Evolutionary conservation across 2,797 vertebrate genomes (phyloP), one percentile per base, ranked within the genome.

Genomic region (Molossus molossus): DNA sequence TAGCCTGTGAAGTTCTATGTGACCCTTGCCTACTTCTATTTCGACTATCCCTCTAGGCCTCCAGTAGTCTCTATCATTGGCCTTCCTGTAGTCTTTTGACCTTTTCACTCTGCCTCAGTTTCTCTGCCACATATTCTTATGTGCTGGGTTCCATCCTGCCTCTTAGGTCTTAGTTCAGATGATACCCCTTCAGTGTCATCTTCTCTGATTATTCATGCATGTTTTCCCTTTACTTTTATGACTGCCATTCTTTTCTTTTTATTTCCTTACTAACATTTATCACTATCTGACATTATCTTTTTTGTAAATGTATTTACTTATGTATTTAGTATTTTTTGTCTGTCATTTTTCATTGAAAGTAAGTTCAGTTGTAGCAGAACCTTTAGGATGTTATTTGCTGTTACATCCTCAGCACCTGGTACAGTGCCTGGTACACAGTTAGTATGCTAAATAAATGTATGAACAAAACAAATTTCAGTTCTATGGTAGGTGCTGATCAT

Each of bases 301-400:
- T 83, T 37, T 81, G 80, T 77, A 70, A 79, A 21, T 62, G 8
- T 20, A 27, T n/a, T 70, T 86, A 69, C 6, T 83, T 37, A 40
- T n/a, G 29, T 55, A 37, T 87, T 70, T 73, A 48, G 79, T 93
- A 58, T 70, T 95, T 87, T 93, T 83, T 83, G 45, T 70, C 25
- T 50, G 62, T 86, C 0, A n/a, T 96, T 53, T 90, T 23, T 94
- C 45, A 45, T 21, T 64, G 72, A 87, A 72, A 58, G 8, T 80
- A 76, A n/a, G 12, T 80, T 83, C 21, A 15, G 9, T 70, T 37
- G 87, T 23, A 85, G 14, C 48, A 65, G 37, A 7, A 18, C 8
- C 21, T 95, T 53, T 21, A 55, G 84, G 23, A 50, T 48, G 21
- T 67, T 86, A 29, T 67, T 95, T 55, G 21, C 11, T 75, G 10